Evolutionary conservation across 2,797 vertebrate species (phyloP).

Genomic region (Buphagus erythrorhynchus): DNA sequence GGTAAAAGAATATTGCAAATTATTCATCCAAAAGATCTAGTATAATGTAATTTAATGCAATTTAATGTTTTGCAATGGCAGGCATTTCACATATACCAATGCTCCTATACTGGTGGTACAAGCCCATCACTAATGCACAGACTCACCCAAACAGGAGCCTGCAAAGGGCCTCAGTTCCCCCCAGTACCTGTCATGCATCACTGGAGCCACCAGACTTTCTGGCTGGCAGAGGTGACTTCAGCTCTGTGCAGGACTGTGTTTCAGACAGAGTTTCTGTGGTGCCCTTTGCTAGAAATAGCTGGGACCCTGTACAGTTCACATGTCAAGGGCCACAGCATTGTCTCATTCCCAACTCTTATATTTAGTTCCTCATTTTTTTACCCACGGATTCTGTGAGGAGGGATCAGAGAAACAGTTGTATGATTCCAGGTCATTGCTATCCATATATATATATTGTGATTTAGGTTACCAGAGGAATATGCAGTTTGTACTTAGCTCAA

Average conservation of each 20-base stretch:
- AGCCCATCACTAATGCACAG: background rate
- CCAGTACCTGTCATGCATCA: background rate
- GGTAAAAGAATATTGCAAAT: background rate
- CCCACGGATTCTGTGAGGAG: background rate
- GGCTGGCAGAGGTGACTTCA: background rate
- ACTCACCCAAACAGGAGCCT: background rate
- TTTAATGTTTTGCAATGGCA: background rate
- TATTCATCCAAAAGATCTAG: background rate
- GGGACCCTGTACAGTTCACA: background rate
- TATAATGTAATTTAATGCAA: background rate
- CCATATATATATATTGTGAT: fast-evolving
- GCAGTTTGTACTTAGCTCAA: background rate
- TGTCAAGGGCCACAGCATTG: background rate
- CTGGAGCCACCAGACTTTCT: background rate
- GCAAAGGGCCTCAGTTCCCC: background rate
- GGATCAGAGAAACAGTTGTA: background rate
- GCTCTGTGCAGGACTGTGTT: background rate
- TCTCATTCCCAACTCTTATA: background rate
- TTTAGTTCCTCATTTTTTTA: background rate
- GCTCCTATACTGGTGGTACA: background rate
- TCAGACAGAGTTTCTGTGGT: background rate
- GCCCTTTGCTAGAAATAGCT: background rate
- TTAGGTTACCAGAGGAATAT: background rate
- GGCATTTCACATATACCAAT: background rate
- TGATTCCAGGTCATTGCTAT: background rate